A percentile compares a stretch with the other conserved stretches of the same genome.
Conservation (phyloP, 2,888 invertebrate species). For the Deilephila elpenor region DNA sequence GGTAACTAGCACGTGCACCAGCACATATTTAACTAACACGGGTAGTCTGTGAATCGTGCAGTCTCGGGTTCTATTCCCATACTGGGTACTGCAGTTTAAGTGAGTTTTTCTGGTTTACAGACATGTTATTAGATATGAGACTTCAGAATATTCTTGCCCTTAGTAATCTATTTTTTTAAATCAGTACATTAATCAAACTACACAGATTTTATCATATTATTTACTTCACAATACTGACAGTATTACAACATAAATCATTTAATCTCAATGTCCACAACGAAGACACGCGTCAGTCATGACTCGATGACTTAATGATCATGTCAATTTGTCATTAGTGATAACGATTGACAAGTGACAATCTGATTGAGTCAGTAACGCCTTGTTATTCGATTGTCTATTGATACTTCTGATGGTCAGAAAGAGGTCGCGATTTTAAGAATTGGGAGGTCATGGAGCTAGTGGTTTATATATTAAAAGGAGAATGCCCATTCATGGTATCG, state of each 20-base stretch:
- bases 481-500: no score
- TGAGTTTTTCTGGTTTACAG: no score
- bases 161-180: no score
- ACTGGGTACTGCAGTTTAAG: no score
- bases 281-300: conserved; percentile 24
- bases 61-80: no score
- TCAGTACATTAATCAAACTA: background rate
- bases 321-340: conserved; percentile 63
- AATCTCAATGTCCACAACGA: conserved; percentile 3
- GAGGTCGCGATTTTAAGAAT: background rate
- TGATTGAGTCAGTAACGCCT: conserved; percentile 14
- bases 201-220: background rate
- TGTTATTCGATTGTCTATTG: conserved; percentile 4
- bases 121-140: no score
- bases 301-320: conserved; percentile 34
- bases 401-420: background rate
- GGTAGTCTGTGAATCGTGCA: no score
- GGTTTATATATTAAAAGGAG: no score
- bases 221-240: conserved; percentile 1
- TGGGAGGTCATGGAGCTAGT: background rate
- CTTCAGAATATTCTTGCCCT: no score
- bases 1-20: no score
- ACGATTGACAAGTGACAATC: conserved; percentile 45
- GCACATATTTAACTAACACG: no score
- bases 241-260: conserved; percentile 9